These are phyloP conservation scores for Bicyclus anynana DNA, from an alignment of 1,140 invertebrate species.

Conservation along the genomic window DNA sequence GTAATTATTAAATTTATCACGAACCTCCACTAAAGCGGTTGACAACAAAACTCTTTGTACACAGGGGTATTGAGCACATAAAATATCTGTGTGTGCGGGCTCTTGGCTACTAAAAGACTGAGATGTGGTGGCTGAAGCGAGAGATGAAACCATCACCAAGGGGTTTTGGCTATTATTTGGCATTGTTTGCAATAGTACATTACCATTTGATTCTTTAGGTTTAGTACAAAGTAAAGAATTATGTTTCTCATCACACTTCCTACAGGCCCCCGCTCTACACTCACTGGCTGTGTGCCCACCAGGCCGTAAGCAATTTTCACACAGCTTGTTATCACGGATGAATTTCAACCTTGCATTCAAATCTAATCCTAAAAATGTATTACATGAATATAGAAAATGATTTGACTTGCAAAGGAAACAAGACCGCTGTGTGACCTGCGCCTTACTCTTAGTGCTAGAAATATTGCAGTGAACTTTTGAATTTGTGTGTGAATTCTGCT, in stretches of 20 bases:
- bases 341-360: neutral
- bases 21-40: neutral
- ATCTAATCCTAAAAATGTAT: neutral
- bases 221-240: too few species aligned
- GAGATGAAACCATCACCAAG: too few species aligned
- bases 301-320: neutral
- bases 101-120: neutral
- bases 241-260: too few species aligned
- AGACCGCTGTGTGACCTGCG: neutral
- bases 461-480: slow-evolving; percentile 1
- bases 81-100: neutral
- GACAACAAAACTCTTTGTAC: neutral
- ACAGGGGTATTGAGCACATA: neutral
- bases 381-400: slow-evolving; percentile 8
- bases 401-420: slow-evolving; percentile 7
- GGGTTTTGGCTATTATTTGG: too few species aligned
- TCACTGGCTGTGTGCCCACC: neutral
- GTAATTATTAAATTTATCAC: slow-evolving; percentile 8
- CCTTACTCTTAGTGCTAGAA: neutral
- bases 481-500: neutral
- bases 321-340: neutral
- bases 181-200: too few species aligned
- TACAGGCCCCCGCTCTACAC: neutral
- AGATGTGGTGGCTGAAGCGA: too few species aligned
- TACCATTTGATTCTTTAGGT: too few species aligned